Evolutionary conservation across 2,888 invertebrate genomes (phyloP).

Genomic region (Drosophila quinaria): DNA sequence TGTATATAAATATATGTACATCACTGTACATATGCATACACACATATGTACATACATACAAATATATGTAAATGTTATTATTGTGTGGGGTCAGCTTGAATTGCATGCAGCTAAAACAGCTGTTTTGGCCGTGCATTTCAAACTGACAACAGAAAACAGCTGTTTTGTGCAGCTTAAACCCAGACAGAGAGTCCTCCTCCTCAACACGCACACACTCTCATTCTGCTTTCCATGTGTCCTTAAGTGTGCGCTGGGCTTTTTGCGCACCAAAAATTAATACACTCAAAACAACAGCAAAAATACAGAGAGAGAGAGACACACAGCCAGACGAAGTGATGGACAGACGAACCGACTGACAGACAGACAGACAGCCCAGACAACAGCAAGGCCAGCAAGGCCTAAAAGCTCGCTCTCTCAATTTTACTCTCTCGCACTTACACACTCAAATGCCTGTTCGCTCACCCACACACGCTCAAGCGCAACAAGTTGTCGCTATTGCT

Average conservation of each 20-base stretch:
- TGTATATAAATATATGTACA: conserved; percentile 2
- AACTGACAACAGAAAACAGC: conserved; percentile 66
- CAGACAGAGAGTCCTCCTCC: conserved; percentile 55
- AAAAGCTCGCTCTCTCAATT: conserved; percentile 39
- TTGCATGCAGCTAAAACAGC: conserved; percentile 39
- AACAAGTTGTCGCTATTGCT: conserved; percentile 66
- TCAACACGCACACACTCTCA: neutral
- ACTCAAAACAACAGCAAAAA: conserved; percentile 32
- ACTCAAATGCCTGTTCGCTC: conserved; percentile 31
- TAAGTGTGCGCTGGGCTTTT: conserved; percentile 62
- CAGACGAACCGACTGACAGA: conserved; percentile 23
- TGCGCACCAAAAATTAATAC: conserved; percentile 62
- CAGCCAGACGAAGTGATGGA: conserved; percentile 28
- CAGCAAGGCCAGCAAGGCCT: conserved; percentile 54
- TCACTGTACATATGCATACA: conserved; percentile 6
- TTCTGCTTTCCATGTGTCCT: conserved; percentile 65
- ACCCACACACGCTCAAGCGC: conserved; percentile 64
- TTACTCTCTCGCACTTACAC: conserved; percentile 13
- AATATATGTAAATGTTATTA: conserved; percentile 11
- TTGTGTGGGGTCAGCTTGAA: conserved; percentile 9
- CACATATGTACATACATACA: neutral
- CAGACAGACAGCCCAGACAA: conserved; percentile 34
- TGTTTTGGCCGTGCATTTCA: conserved; percentile 37
- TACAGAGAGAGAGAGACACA: conserved; percentile 6
- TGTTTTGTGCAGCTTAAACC: conserved; percentile 52